Base-by-base conservation (phyloP, 2,888 invertebrate species). In the Dasypogon diadema region DNA sequence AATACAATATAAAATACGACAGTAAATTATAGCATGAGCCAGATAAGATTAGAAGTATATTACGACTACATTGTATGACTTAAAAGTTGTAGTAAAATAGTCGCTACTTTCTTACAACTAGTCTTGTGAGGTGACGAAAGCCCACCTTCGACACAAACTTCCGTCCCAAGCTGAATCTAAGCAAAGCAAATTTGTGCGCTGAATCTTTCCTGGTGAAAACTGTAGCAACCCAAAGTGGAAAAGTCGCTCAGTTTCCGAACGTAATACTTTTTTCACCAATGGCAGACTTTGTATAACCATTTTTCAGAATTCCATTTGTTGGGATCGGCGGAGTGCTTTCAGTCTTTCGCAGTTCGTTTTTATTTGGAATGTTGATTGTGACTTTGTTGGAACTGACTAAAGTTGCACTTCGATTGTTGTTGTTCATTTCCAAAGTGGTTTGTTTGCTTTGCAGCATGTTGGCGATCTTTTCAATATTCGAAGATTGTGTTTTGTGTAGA, bases 301-400 rank as follows among this genome's bases (percentile, higher is more conserved):
- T 88, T 83, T 89, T 89, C 70, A 89, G 82, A 78, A 89, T 89
- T 18, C 89, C 89, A 82, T 86, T 88, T 8, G 86, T 48, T 8
- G 78, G 75, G 8, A 68, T 63, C 42, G 55, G 21, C 22, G 56
- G 48, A 14, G 83, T 77, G 70, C 81, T 82, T 63, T 85, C 85
- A 58, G 81, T 81, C 80, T 85, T 82, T 55, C 80, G 77, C 16
- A 81, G 74, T 76, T 80, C 81, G 42, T 72, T 58, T 76, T 80
- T 80, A 46, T 79, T 79, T 21, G 78, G 79, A 55, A 79, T 79
- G 46, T 74, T 79, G 34, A 79, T 78, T 72, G 80, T 76, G 68
- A 79, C 77, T 34, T 74, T 65, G 51, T 78, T 80, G 54, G 79
- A 77, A 77, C 77, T 79, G 14, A 77, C 68, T 54, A 78, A 48